Base-by-base conservation (phyloP, 2,113 vertebrate species). In the Pterocles orientalis region DNA sequence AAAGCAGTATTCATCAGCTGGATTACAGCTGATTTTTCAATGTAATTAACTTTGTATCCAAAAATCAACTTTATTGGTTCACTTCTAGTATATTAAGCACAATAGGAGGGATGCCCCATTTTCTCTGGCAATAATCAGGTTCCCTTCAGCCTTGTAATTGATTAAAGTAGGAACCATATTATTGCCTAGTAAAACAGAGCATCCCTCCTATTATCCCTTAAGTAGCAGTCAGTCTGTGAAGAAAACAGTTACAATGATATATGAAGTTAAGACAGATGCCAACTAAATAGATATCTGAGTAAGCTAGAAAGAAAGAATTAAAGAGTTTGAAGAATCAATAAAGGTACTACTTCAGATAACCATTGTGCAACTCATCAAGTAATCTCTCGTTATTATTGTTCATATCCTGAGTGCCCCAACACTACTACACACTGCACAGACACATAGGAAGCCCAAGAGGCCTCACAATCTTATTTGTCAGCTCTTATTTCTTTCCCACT, bases 31-130 rank as follows among this genome's bases (percentile, higher is more conserved):
- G 97, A 95, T 97, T 98, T 98, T 97, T 98, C 96, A 97, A 87
- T 96, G 97, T 98, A 98, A 98, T 98, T 98, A 98, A 98, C 97
- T 97, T 96, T 95, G 79, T 87, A 96, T 97, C 97, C 93, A 96
- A 98, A 98, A 98, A 96, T 97, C 97, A 97, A 97, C 88, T 88
- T 97, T 96, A 98, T 97, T 96, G 94, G 96, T 97, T 98, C 97
- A 95, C 95, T 96, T 97, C 82, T n/a, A 21, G 94, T 95, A 78
- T 97, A 96, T 97, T 96, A 95, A 91, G 86, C 95, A 95, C 95
- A 93, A 96, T 95, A 93, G 94, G 96, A 98, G 94, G 93, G 94
- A 98, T 96, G 93, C n/a, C 89, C 92, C 88, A 94, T 93, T 97
- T 97, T 97, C 97, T 97, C 95, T 86, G 89, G 95, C 96, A 97